Percentiles rank a stretch among this genome's conserved stretches.
Evolutionary conservation across 2,113 vertebrate species (phyloP).

Genomic region (Onychostoma macrolepis): DNA sequence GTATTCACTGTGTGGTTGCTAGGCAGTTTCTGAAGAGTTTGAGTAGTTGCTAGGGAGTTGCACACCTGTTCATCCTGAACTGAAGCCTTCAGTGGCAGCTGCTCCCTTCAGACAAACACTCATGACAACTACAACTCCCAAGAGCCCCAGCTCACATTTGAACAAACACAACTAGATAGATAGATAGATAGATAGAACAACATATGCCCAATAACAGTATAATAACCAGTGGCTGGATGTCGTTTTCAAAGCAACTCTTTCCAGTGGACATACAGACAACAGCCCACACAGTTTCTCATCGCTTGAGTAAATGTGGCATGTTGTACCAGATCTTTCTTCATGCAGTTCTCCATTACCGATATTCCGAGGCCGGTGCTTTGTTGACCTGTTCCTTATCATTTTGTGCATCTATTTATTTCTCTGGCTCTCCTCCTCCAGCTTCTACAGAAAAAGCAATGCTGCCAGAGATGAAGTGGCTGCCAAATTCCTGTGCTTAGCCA

Average conservation of each 20-base stretch:
- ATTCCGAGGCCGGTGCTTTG: slow-evolving; percentile 1
- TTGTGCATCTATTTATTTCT: slow-evolving; percentile 4
- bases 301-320: slow-evolving; percentile 25
- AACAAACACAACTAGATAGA: background rate
- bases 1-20: background rate
- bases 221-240: slow-evolving; percentile 5
- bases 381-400: slow-evolving; percentile 14
- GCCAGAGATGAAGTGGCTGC: slow-evolving; percentile 31
- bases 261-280: slow-evolving; percentile 3
- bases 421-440: background rate
- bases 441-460: background rate
- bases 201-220: background rate
- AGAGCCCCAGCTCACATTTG: background rate
- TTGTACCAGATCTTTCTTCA: slow-evolving; percentile 35
- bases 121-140: background rate
- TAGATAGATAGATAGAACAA: background rate
- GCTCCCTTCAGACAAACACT: background rate
- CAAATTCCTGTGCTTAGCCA: slow-evolving; percentile 7
- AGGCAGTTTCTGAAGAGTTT: background rate
- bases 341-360: slow-evolving; percentile 4
- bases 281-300: slow-evolving; percentile 31
- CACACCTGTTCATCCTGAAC: background rate
- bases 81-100: background rate
- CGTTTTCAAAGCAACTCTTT: background rate
- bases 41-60: background rate